A percentile compares a stretch with the other conserved stretches of the same genome.
Conservation (phyloP, 1,140 invertebrate genomes). For the Bombus sibiricus region DNA sequence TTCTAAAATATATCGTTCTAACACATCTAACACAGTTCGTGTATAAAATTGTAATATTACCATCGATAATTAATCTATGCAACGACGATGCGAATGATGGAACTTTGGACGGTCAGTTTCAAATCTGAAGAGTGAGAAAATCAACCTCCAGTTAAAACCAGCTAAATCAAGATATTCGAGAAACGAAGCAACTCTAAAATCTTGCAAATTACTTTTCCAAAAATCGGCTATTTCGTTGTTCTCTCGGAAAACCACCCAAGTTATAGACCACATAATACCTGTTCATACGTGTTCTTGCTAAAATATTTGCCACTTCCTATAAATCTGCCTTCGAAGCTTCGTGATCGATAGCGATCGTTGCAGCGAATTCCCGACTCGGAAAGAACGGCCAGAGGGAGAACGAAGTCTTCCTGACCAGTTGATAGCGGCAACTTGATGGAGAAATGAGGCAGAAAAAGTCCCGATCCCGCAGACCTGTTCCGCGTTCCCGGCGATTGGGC, state of each 20-base stretch:
- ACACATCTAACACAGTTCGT: too few species aligned
- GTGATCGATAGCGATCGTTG: constrained; percentile 18
- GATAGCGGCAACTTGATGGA: constrained; percentile 37
- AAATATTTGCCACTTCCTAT: background rate
- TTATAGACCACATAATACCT: background rate
- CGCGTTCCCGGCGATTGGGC: constrained; percentile 57
- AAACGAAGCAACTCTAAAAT: too few species aligned
- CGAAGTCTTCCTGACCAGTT: background rate
- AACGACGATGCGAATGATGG: too few species aligned
- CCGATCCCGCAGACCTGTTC: constrained; percentile 47
- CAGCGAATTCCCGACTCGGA: background rate
- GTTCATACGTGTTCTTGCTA: background rate
- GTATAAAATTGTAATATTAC: too few species aligned
- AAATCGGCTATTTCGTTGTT: background rate
- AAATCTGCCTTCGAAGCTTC: background rate
- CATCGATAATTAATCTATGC: too few species aligned
- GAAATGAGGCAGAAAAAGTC: constrained; percentile 56
- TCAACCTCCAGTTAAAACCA: too few species aligned
- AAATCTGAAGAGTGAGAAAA: too few species aligned
- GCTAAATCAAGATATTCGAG: too few species aligned
- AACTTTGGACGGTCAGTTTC: too few species aligned
- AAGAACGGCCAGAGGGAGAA: background rate
- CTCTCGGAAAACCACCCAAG: background rate
- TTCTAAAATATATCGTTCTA: too few species aligned
- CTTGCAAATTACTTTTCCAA: background rate